Base-by-base conservation (phyloP, 2,797 vertebrate species). In the Echeneis naucrates region DNA sequence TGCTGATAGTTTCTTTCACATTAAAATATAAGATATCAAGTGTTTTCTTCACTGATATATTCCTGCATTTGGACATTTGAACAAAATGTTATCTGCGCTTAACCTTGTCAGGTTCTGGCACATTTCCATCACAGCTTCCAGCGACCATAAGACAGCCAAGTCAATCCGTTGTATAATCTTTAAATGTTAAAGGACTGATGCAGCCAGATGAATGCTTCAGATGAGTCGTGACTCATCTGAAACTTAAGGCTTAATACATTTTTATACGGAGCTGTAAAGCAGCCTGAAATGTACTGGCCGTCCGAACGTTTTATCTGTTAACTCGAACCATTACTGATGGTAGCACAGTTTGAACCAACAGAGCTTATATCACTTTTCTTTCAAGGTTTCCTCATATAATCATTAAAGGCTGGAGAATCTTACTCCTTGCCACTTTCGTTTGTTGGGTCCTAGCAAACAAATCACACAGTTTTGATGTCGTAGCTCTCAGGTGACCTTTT, bases 151-250 rank as follows among this genome's bases (percentile, higher is more conserved):
- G 89, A 83, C 57, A 52, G 84, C 80, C 86, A 77, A 87, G 82
- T 92, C 88, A 88, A 90, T 91, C 83, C 83, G 83, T 81, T 87
- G 83, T 88, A 57, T 78, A 89, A 89, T 91, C 81, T 84, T 14
- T 30, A 82, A 88, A 80, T 71, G 82, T 75, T 82, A 68, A 64
- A 64, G 76, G 77, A 82, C 82, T 85, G 84, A 85, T 66, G 63
- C 75, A 82, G 70, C 50, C 23, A 9, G 62, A 76, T 71, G 74
- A 72, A 82, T 75, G 72, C 70, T 67, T 57, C 4, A 72, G 33
- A 69, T 77, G 82, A 87, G 68, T 80, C 77, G 70, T 21, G 32
- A 50, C 50, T 75, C 47, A 67, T 70, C 67, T 27, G 14, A 74
- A 68, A 64, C 27, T 44, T 72, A 65, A 54, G 35, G 51, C 51